Conservation (phyloP, 2,888 invertebrate species). For the Ceriagrion tenellum region DNA sequence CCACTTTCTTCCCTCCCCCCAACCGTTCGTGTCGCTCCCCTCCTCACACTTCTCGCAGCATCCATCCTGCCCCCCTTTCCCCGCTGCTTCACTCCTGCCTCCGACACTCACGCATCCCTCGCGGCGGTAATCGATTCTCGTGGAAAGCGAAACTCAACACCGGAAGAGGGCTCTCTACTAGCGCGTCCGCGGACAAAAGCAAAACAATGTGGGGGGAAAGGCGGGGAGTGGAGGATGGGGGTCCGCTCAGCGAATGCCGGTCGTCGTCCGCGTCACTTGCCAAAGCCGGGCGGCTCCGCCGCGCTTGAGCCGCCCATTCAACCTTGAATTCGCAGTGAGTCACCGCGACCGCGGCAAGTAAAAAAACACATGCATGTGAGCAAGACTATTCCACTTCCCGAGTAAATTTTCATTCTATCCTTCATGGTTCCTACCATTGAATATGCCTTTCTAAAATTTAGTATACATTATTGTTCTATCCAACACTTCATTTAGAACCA, state of each 20-base stretch:
- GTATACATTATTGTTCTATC: too few species aligned
- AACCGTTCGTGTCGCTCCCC: background rate
- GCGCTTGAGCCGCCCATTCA: too few species aligned
- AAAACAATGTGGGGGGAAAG: constrained; percentile 33
- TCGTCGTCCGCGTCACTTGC: background rate
- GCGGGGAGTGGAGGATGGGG: background rate
- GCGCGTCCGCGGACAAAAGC: background rate
- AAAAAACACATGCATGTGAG: too few species aligned
- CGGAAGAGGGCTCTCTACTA: constrained; percentile 25
- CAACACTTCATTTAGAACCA: too few species aligned
- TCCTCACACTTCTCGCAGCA: background rate
- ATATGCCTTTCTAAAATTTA: too few species aligned
- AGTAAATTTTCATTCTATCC: too few species aligned
- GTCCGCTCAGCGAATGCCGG: too few species aligned
- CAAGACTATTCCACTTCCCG: too few species aligned
- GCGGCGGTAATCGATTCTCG: constrained; percentile 57
- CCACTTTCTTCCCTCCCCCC: background rate
- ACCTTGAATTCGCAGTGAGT: too few species aligned
- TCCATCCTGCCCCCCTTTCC: background rate
- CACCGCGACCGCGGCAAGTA: too few species aligned
- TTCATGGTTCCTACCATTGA: too few species aligned
- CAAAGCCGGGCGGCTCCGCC: background rate
- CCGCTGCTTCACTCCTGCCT: background rate
- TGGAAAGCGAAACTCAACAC: constrained; percentile 62
- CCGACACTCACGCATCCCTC: background rate